phyloP scores from a whole-genome alignment of 2,113 vertebrate species.

The Lasiurus borealis region DNA sequence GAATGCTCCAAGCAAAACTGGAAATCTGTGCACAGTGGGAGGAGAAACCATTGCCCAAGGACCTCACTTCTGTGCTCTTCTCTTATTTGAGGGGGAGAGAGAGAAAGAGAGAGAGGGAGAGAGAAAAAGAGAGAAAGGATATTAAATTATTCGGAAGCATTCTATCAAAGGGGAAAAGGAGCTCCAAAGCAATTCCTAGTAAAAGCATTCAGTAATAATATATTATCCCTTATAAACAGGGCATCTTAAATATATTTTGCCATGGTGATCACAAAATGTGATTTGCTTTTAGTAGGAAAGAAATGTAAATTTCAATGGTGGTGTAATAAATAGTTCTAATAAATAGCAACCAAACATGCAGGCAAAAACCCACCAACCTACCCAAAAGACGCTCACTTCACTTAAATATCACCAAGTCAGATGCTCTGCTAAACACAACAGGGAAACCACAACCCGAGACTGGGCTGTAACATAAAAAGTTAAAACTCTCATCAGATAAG shows the following conservation, averaged over 20 bases:
- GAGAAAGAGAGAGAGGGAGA: background rate
- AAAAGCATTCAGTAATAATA: slow-evolving; percentile 62
- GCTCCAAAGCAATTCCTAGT: slow-evolving; percentile 51
- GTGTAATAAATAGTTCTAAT: slow-evolving; percentile 84
- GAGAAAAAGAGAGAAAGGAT: slow-evolving; percentile 48
- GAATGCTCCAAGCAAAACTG: slow-evolving; percentile 59
- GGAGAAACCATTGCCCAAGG: background rate
- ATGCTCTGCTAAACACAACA: slow-evolving; percentile 78
- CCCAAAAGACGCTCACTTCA: slow-evolving; percentile 78
- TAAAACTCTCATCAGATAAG: slow-evolving; percentile 81
- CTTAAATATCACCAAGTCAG: slow-evolving; percentile 79
- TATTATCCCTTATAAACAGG: slow-evolving; percentile 14
- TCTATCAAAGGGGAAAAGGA: background rate
- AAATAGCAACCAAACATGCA: slow-evolving; percentile 83
- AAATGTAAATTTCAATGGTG: slow-evolving; percentile 85
- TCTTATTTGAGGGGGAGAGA: background rate
- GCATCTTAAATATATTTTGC: slow-evolving; percentile 72
- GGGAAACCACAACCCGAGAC: slow-evolving; percentile 75
- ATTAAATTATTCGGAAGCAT: slow-evolving; percentile 64
- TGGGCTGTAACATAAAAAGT: slow-evolving; percentile 73
- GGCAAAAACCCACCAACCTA: slow-evolving; percentile 79
- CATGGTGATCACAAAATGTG: slow-evolving; percentile 81
- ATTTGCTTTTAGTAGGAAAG: slow-evolving; percentile 85
- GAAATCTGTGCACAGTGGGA: slow-evolving; percentile 61
- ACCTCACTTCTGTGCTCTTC: background rate